Conservation (phyloP, 1,140 invertebrate genomes). For the Onthophagus taurus region DNA sequence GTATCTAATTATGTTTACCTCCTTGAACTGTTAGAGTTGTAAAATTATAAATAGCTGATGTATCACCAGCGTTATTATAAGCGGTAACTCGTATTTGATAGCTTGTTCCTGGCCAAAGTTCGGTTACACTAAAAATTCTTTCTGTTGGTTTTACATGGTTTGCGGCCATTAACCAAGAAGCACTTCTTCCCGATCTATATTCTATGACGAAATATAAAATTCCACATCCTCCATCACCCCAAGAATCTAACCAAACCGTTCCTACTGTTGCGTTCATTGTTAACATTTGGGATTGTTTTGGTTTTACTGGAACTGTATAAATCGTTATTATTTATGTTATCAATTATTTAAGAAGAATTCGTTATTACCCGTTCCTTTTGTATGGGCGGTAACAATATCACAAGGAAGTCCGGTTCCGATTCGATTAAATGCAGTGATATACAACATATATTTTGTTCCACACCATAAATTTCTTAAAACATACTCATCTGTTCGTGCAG, state of each 20-base stretch:
- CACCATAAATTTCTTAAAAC: constrained; percentile 74
- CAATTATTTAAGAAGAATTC: not conserved
- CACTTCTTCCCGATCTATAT: constrained; percentile 47
- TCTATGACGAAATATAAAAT: constrained; percentile 81
- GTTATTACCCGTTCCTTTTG: constrained; percentile 66
- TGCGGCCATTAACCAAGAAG: constrained; percentile 60
- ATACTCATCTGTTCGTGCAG: constrained; percentile 66
- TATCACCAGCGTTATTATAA: constrained; percentile 86
- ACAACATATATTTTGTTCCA: constrained; percentile 77
- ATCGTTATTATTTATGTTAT: not conserved
- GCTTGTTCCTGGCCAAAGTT: constrained; percentile 73
- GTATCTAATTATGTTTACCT: constrained; percentile 42
- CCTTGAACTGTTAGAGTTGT: constrained; percentile 66
- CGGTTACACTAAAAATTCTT: constrained; percentile 67
- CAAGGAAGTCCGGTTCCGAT: constrained; percentile 81
- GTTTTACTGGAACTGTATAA: constrained; percentile 60
- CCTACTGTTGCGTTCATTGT: constrained; percentile 82
- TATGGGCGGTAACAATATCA: constrained; percentile 73
- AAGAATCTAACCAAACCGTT: constrained; percentile 77
- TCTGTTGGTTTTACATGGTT: constrained; percentile 67
- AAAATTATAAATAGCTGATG: constrained; percentile 78
- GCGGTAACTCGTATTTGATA: constrained; percentile 83
- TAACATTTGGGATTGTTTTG: constrained; percentile 72
- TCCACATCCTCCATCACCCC: constrained; percentile 83
- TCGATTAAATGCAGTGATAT: constrained; percentile 80